A percentile compares a stretch with the other conserved stretches of the same genome.
Evolutionary conservation across 2,113 vertebrate species (phyloP).

Genomic region (Meles meles): DNA sequence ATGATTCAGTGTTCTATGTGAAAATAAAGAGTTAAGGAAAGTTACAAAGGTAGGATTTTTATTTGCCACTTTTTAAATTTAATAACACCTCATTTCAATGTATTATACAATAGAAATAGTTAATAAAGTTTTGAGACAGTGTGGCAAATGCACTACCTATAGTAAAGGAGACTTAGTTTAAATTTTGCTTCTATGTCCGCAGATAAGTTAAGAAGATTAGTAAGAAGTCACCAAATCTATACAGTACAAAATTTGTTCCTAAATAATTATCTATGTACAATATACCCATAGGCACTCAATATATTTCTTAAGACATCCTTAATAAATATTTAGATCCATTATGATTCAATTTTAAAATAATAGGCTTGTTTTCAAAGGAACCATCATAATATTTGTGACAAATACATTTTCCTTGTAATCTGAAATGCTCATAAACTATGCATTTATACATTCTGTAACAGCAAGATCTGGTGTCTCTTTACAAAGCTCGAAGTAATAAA

Average conservation of each 20-base stretch:
- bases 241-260: not conserved
- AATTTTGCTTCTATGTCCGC: not conserved
- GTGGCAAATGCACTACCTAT: not conserved
- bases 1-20: not conserved
- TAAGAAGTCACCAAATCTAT: not conserved
- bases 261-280: not conserved
- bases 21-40: slow-evolving; percentile 5
- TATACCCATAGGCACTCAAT: not conserved
- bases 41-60: not conserved
- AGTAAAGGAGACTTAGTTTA: not conserved
- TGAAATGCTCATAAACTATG: slow-evolving; percentile 5
- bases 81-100: not conserved
- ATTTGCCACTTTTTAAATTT: not conserved
- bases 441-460: slow-evolving; percentile 8
- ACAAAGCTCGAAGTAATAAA: slow-evolving; percentile 20
- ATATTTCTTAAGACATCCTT: not conserved
- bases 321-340: not conserved
- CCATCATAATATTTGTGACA: not conserved
- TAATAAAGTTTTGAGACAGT: not conserved
- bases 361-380: not conserved
- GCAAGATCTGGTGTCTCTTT: slow-evolving; percentile 16
- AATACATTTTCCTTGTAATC: slow-evolving; percentile 38
- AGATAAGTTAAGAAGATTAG: not conserved
- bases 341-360: not conserved
- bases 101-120: not conserved